phyloP scores from a whole-genome alignment of 2,888 invertebrate genomes.

The Chesias legatella region DNA sequence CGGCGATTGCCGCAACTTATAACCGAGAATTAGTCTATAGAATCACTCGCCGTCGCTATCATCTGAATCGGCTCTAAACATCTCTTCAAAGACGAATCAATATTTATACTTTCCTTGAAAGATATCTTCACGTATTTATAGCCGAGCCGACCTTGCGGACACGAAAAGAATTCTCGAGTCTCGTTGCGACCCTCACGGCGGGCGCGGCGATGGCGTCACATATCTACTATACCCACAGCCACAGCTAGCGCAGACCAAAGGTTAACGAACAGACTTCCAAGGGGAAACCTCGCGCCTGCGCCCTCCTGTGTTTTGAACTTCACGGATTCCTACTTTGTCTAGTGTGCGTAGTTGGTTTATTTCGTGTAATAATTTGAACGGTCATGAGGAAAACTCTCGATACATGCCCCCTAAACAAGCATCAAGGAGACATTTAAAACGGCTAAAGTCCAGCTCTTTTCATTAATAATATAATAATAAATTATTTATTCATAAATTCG shows the following conservation, averaged over 20 bases:
- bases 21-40: too few relatives aligned
- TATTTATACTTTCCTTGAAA: too few relatives aligned
- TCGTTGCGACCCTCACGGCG: conserved; percentile 12
- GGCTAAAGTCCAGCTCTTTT: too few relatives aligned
- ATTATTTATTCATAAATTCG: too few relatives aligned
- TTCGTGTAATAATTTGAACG: conserved; percentile 8
- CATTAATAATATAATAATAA: too few relatives aligned
- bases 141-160: conserved; percentile 12
- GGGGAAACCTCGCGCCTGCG: conserved; percentile 33
- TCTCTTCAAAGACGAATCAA: too few relatives aligned
- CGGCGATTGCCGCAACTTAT: too few relatives aligned
- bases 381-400: too few relatives aligned
- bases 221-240: conserved; percentile 4
- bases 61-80: too few relatives aligned
- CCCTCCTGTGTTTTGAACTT: conserved; percentile 21
- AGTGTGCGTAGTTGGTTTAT: conserved; percentile 1
- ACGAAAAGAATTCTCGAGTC: conserved; percentile 8
- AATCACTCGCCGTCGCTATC: too few relatives aligned
- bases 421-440: too few relatives aligned
- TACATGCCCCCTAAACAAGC: too few relatives aligned
- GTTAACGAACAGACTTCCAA: conserved; percentile 34
- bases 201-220: conserved; percentile 14
- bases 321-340: conserved; percentile 12
- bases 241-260: conserved; percentile 18
- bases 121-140: background rate